A percentile compares a stretch with the other conserved stretches of the same genome.
Evolutionary conservation across 2,888 invertebrate genomes (phyloP).

Genomic region (Pelosia muscerda): DNA sequence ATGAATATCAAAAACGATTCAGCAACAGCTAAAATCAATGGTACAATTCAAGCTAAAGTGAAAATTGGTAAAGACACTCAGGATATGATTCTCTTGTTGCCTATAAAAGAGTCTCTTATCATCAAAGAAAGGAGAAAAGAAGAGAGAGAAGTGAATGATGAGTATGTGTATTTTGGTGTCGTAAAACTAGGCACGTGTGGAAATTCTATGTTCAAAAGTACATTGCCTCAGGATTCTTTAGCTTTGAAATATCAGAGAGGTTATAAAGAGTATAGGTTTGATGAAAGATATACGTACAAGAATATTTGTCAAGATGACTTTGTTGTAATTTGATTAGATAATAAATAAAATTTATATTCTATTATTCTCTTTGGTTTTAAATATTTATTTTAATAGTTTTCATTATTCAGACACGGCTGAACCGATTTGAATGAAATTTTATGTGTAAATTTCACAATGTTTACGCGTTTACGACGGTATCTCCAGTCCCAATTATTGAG

Average conservation of each 20-base stretch:
- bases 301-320: constrained; percentile 62
- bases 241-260: constrained; percentile 81
- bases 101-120: constrained; percentile 73
- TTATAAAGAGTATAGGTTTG: constrained; percentile 60
- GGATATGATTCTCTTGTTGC: constrained; percentile 72
- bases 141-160: constrained; percentile 46
- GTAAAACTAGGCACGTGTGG: constrained; percentile 70
- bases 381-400: too few relatives aligned
- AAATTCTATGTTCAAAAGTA: constrained; percentile 68
- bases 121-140: constrained; percentile 70
- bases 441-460: too few relatives aligned
- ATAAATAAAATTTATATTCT: neutral
- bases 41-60: constrained; percentile 80
- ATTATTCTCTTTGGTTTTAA: too few relatives aligned
- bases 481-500: too few relatives aligned
- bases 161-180: constrained; percentile 75
- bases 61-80: constrained; percentile 63
- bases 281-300: constrained; percentile 60
- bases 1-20: constrained; percentile 53
- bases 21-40: constrained; percentile 60
- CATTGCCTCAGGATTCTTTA: constrained; percentile 69
- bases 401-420: too few relatives aligned
- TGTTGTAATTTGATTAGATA: constrained; percentile 56
- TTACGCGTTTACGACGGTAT: too few relatives aligned
- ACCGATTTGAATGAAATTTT: too few relatives aligned